A percentile compares a stretch with the other conserved stretches of the same genome.
These are phyloP conservation scores for Percina caprodes DNA, from an alignment of 2,113 vertebrate species.

Conservation along the genomic window DNA sequence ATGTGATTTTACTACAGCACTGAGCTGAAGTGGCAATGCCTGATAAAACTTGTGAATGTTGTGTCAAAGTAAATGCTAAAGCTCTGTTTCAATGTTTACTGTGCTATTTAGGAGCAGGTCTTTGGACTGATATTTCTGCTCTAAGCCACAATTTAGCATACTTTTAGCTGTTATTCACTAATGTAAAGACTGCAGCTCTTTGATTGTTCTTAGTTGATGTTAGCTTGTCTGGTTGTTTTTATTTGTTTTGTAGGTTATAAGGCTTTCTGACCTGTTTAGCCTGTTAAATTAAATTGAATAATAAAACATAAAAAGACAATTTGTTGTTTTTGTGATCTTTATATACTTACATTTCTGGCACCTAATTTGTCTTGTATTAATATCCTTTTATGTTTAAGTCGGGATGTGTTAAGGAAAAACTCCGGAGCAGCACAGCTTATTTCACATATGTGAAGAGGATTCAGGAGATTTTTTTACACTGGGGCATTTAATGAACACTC, in stretches of 20 bases:
- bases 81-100: neutral
- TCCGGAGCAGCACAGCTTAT: no score
- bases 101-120: neutral
- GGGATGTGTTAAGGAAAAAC: no score
- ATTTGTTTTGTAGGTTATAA: neutral
- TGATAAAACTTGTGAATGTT: neutral
- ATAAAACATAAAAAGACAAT: constrained; percentile 23
- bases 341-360: neutral
- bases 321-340: constrained; percentile 13
- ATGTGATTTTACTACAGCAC: neutral
- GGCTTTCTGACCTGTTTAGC: neutral
- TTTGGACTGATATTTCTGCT: neutral
- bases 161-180: neutral
- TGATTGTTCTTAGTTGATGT: neutral
- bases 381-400: neutral
- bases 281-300: neutral
- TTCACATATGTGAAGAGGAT: no score
- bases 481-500: no score
- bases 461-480: no score
- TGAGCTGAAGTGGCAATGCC: neutral
- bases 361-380: neutral
- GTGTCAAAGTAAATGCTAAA: neutral
- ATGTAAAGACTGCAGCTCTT: neutral
- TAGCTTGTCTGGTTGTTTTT: neutral
- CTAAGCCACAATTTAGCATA: no score